A percentile compares a stretch with the other conserved stretches of the same genome.
Evolutionary conservation across 2,113 vertebrate species (phyloP).

Genomic region (Pithys albifrons): DNA sequence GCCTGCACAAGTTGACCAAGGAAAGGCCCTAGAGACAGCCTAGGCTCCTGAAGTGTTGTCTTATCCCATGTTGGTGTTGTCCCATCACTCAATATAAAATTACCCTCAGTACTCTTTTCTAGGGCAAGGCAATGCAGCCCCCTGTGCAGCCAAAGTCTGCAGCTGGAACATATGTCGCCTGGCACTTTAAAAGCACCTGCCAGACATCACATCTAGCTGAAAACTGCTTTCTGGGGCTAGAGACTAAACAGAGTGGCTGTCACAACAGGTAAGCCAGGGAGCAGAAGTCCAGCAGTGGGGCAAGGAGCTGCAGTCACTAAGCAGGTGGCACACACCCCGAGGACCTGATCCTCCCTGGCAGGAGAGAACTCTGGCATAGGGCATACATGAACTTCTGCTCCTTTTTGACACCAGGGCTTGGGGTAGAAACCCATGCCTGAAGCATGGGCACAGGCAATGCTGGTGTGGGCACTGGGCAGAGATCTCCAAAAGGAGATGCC

Average conservation of each 20-base stretch:
- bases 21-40: background rate
- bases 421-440: background rate
- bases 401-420: background rate
- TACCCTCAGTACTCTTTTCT: background rate
- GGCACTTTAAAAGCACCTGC: background rate
- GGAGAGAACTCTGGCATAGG: background rate
- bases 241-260: background rate
- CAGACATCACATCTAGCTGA: background rate
- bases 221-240: background rate
- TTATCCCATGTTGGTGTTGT: background rate
- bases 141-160: background rate
- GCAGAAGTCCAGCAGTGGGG: background rate
- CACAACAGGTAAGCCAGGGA: fast-evolving
- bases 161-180: background rate
- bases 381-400: background rate
- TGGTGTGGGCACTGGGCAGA: background rate
- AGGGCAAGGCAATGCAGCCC: background rate
- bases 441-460: background rate
- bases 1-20: background rate
- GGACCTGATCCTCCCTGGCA: background rate
- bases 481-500: background rate
- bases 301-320: background rate
- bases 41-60: background rate
- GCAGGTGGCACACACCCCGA: background rate
- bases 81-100: background rate